Base-by-base conservation (phyloP, 2,113 vertebrate species). In the Phalacrocorax aristotelis region DNA sequence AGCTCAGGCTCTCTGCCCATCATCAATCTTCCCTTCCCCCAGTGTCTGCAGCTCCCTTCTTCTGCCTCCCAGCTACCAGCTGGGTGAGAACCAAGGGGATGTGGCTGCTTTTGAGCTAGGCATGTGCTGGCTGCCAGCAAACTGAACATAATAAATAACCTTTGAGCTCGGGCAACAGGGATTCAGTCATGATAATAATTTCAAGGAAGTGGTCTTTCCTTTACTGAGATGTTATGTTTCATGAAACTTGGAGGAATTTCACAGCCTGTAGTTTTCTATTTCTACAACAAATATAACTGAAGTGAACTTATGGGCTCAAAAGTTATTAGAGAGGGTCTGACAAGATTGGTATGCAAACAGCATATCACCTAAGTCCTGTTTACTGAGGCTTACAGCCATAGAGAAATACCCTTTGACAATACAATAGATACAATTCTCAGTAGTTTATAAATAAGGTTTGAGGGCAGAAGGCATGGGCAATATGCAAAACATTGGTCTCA, bases 111-210 rank as follows among this genome's bases (percentile, higher is more conserved):
- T 86, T 61, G 62, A 93, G 78, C 54, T 61, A 38, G 88, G 65
- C 82, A 40, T 72, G 68, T 85, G 52, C 84, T 87, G 61, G 61
- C 87, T 89, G 84, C 83, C 87, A 87, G 84, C 79, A 94, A 91
- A 93, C 66, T 83, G 69, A 85, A 82, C 62, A 58, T 54, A 79
- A 83, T 65, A 94, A 94, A 86, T 80, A 95, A 93, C 82, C 66
- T 94, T 85, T 91, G 93, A 96, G 91, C 81, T 91, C 15, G 2
- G 30, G 71, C 86, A 95, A 66, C 84, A 91, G 87, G 32, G 49
- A 89, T 89, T 69, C 62, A 61, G 84, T 88, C 66, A 61, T 3
- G 2, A 81, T 4, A 76, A 36, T 36, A 72, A 61, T 65, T 46
- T 58, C 74, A 83, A 85, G 66, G 70, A 96, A 90, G 60, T 42